Base-by-base conservation (phyloP, 37 sponge, comb jelly and placozoan species). In the Axinella damicornis region DNA sequence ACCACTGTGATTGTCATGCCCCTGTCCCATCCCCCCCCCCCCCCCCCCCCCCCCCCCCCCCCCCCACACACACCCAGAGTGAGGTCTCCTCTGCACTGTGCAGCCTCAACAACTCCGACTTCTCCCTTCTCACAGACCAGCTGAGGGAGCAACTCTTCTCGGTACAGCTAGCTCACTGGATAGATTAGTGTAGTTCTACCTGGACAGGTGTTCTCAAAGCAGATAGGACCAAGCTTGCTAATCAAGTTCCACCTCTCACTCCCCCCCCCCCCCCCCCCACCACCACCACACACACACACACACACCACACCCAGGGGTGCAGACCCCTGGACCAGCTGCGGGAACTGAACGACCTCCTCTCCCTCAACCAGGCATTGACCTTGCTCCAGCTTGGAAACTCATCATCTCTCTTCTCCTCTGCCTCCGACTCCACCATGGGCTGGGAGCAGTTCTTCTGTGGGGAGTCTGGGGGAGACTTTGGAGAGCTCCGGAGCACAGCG, bases 381-480 rank as follows among this genome's bases (percentile, higher is more conserved):
- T 1, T 38, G 4, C 53, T 67, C 34, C 19, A 32, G 69, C 69
- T 61, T 27, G 19, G 73, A 38, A 46, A 52, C 24, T 19, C 39
- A 30, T 73, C 54, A 22, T n/a, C 30, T 27, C n/a, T 5, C 39
- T 73, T 5, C 52, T 37, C 55, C 17, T 46, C 46, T 9, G 4
- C 46, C 46, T 12, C 4, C 46, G 4, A 4, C 9, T 46, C 46
- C 9, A 9, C 4, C 6, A 46, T 46, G 46, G 46, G 6, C 46
- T 46, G 46, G 46, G 46, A 57, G 37, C 18, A 18, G 65, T 64
- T 78, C 41, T 40, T 78, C 21, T 78, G 79, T 78, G 79, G 79
- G 0, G 79, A 78, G 58, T 31, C 18, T 0, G 28, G n/a, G n/a
- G 39, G 22, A 17, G 65, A 25, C 2, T 12, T 19, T 14, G 15